Percentiles rank a stretch among this genome's conserved stretches.
phyloP scores from a whole-genome alignment of 2,888 invertebrate genomes.

The Ochropleura leucogaster region DNA sequence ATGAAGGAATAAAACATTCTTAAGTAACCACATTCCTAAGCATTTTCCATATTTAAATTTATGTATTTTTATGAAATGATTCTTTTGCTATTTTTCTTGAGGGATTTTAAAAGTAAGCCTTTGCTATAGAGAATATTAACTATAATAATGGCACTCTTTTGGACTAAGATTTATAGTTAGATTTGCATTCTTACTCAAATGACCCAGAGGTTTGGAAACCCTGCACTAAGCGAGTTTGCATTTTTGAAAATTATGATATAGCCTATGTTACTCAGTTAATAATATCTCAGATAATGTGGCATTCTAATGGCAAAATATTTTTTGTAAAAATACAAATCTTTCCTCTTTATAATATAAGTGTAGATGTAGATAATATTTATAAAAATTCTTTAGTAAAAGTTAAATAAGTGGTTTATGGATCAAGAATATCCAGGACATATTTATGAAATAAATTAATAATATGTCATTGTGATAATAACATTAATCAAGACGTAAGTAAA shows the following conservation, averaged over 20 bases:
- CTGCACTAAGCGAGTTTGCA: background rate
- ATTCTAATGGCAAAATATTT: too few relatives aligned
- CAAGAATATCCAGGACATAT: background rate
- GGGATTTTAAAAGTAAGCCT: background rate
- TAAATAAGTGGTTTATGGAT: background rate
- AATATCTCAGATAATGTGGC: too few relatives aligned
- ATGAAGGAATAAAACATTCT: background rate
- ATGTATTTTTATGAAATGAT: background rate
- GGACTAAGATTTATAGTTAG: background rate
- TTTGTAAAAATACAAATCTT: too few relatives aligned
- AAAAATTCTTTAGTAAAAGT: background rate
- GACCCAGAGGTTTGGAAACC: background rate
- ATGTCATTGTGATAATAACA: background rate
- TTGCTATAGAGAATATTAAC: background rate
- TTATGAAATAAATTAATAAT: background rate
- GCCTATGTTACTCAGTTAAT: too few relatives aligned
- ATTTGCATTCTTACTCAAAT: background rate
- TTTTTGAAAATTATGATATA: background rate
- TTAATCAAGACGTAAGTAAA: background rate
- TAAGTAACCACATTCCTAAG: background rate
- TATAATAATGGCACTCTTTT: background rate
- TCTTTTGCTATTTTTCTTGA: background rate
- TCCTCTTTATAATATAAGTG: too few relatives aligned
- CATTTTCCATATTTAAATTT: conserved; percentile 11
- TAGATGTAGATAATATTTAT: background rate